Evolutionary conservation across 2,113 vertebrate genomes (phyloP).

Genomic region (Galbula dea): DNA sequence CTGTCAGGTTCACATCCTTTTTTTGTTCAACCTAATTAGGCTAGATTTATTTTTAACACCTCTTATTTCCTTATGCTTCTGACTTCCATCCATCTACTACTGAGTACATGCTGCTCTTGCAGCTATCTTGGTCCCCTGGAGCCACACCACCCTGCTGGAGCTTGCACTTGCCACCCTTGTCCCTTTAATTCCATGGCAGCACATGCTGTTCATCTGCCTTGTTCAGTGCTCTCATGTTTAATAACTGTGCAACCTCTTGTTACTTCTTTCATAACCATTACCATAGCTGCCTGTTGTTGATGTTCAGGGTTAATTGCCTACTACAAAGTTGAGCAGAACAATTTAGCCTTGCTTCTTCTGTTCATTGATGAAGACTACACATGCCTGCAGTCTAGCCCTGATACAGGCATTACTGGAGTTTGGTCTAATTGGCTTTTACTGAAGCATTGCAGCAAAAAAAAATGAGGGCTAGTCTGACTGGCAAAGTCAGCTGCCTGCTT

Average conservation of each 20-base stretch:
- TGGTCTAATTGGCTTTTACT: not conserved
- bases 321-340: slow-evolving; percentile 21
- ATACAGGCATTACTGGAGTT: not conserved
- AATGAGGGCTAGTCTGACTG: not conserved
- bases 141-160: not conserved
- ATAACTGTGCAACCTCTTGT: not conserved
- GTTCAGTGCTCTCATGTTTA: not conserved
- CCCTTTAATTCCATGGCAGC: slow-evolving; percentile 18
- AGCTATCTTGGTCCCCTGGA: not conserved
- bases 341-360: not conserved
- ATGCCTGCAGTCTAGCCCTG: not conserved
- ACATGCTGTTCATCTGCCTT: not conserved
- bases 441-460: not conserved
- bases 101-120: slow-evolving; percentile 21
- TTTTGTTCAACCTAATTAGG: slow-evolving; percentile 6
- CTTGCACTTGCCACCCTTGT: not conserved
- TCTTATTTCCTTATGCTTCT: slow-evolving; percentile 5
- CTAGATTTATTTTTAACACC: slow-evolving; percentile 44
- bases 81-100: slow-evolving; percentile 17
- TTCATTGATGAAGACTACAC: slow-evolving; percentile 8
- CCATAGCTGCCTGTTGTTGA: not conserved
- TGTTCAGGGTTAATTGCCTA: slow-evolving; percentile 33
- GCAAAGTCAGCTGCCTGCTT: not conserved
- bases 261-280: slow-evolving; percentile 6
- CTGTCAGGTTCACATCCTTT: not conserved